A percentile compares a stretch with the other conserved stretches of the same genome.
Evolutionary conservation across 1,140 invertebrate genomes (phyloP).

Genomic region (Neoseiulus cucumeris): DNA sequence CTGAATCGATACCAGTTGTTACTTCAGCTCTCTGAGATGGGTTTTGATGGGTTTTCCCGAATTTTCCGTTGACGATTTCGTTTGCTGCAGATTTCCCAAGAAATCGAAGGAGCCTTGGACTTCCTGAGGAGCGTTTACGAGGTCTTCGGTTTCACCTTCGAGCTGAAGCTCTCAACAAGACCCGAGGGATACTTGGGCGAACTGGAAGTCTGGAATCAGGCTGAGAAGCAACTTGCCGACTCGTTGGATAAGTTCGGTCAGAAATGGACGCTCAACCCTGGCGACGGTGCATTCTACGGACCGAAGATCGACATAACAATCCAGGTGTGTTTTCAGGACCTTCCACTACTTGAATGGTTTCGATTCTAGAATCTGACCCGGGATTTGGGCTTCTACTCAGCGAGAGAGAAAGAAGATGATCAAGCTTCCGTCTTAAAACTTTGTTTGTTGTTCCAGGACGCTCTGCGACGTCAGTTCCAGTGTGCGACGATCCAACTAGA

Average conservation of each 20-base stretch:
- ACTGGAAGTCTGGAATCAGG: conserved; percentile 63
- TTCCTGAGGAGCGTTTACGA: conserved; percentile 70
- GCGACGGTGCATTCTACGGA: conserved; percentile 97
- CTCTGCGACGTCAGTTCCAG: conserved; percentile 65
- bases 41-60: too few relatives aligned
- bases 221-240: conserved; percentile 67
- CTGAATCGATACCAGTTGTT: background rate
- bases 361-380: background rate
- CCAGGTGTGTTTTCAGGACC: conserved; percentile 23
- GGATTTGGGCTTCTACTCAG: background rate
- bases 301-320: conserved; percentile 99
- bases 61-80: too few relatives aligned
- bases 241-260: conserved; percentile 65
- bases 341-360: background rate
- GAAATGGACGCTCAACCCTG: conserved; percentile 65
- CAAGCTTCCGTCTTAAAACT: too few relatives aligned
- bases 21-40: background rate
- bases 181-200: conserved; percentile 91
- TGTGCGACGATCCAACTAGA: conserved; percentile 97
- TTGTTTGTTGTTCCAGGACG: conserved; percentile 40
- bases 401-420: background rate
- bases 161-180: conserved; percentile 72
- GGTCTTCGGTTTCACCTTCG: conserved; percentile 85
- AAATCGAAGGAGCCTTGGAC: conserved; percentile 62
- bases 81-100: conserved; percentile 43